phyloP scores from a whole-genome alignment of 2,113 vertebrate species.

The Meriones unguiculatus region DNA sequence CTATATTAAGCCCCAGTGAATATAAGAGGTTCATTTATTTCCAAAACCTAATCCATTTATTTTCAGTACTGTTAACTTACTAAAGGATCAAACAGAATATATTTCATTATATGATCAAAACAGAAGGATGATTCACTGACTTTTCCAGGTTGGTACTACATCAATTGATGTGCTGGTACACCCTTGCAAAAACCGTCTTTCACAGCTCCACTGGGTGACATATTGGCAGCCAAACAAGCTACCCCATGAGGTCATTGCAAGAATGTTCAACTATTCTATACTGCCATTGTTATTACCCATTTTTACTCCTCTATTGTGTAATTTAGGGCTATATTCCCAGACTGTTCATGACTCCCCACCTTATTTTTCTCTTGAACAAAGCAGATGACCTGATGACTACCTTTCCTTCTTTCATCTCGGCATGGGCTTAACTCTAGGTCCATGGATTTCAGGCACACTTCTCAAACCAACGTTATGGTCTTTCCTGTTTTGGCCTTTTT shows the following conservation, averaged over 20 bases:
- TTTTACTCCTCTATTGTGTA: not conserved
- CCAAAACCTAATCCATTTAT: slow-evolving; percentile 61
- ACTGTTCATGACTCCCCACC: not conserved
- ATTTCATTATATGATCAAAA: slow-evolving; percentile 75
- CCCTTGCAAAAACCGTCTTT: not conserved
- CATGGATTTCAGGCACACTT: not conserved
- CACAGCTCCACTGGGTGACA: not conserved
- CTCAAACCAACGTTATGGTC: too few species aligned
- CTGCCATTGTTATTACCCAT: not conserved
- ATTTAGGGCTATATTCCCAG: not conserved
- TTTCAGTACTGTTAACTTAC: slow-evolving; percentile 56
- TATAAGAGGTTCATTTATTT: slow-evolving; percentile 63
- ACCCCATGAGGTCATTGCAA: not conserved
- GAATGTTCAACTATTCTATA: not conserved
- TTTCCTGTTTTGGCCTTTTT: not conserved
- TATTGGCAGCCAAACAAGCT: not conserved
- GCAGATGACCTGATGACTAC: not conserved
- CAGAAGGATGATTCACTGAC: slow-evolving; percentile 71
- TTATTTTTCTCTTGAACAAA: slow-evolving; percentile 9
- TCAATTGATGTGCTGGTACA: slow-evolving; percentile 44
- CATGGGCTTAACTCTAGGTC: not conserved
- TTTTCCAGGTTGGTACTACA: slow-evolving; percentile 65
- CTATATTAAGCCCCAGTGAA: slow-evolving; percentile 60
- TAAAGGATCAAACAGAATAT: slow-evolving; percentile 74
- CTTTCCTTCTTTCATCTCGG: not conserved